These are phyloP conservation scores for Phengaris alcon DNA, from an alignment of 2,888 invertebrate genomes.

Conservation along the genomic window DNA sequence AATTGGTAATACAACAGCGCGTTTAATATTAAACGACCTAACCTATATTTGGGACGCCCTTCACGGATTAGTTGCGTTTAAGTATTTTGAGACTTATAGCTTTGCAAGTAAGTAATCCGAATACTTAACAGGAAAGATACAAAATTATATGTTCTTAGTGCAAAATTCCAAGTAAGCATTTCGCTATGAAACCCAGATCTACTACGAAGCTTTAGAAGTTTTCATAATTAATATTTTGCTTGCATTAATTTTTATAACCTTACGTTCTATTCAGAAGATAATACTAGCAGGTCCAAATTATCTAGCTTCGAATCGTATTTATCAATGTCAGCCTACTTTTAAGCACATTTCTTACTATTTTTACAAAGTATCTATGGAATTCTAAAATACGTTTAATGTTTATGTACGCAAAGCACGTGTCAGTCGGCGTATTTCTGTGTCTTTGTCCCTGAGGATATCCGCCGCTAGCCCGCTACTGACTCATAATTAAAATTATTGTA, in stretches of 20 bases:
- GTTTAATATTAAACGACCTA: constrained; percentile 27
- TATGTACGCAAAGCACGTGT: constrained; percentile 62
- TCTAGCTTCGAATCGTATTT: too few species aligned
- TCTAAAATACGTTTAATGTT: constrained; percentile 1
- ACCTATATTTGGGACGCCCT: constrained; percentile 4
- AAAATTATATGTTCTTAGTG: too few species aligned
- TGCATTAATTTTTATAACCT: too few species aligned
- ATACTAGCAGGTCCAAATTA: too few species aligned
- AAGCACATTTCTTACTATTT: too few species aligned
- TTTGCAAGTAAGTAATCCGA: neutral
- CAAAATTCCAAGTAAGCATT: too few species aligned
- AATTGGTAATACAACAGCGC: constrained; percentile 32
- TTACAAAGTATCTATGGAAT: neutral
- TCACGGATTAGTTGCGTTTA: neutral
- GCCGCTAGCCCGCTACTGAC: neutral
- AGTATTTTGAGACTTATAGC: neutral
- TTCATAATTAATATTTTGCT: too few species aligned
- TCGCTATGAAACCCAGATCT: neutral
- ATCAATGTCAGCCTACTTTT: too few species aligned
- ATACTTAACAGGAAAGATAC: too few species aligned
- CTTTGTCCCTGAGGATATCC: constrained; percentile 7
- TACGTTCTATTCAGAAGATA: too few species aligned
- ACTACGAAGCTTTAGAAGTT: too few species aligned
- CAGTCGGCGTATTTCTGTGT: constrained; percentile 41
- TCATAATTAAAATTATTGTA: neutral